Conservation (phyloP, 2,113 vertebrate genomes). For the Eublepharis macularius region DNA sequence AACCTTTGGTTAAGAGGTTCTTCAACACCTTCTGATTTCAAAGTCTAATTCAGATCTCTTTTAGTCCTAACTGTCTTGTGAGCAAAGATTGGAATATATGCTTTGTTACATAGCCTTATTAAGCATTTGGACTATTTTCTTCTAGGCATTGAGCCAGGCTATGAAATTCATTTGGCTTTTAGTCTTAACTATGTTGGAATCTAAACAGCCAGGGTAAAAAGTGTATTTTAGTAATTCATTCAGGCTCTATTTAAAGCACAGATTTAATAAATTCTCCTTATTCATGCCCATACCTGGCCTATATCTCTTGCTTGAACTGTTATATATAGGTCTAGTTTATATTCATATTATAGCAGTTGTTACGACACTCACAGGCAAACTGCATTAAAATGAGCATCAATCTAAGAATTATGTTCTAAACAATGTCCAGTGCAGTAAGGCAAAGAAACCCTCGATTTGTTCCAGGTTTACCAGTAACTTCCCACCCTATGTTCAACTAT, state of each 20-base stretch:
- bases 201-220: slow-evolving; percentile 67
- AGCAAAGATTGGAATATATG: slow-evolving; percentile 79
- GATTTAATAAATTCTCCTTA: slow-evolving; percentile 48
- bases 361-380: background rate
- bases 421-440: slow-evolving; percentile 30
- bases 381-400: slow-evolving; percentile 39
- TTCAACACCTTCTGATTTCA: slow-evolving; percentile 77
- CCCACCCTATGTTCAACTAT: slow-evolving; percentile 6
- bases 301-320: slow-evolving; percentile 38
- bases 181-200: slow-evolving; percentile 74
- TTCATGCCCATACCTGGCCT: slow-evolving; percentile 19
- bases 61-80: slow-evolving; percentile 78
- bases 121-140: slow-evolving; percentile 83
- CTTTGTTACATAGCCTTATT: slow-evolving; percentile 77
- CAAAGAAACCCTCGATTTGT: slow-evolving; percentile 13
- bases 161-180: slow-evolving; percentile 81
- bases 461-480: background rate
- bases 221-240: slow-evolving; percentile 61
- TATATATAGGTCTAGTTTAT: slow-evolving; percentile 37
- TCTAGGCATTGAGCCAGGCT: slow-evolving; percentile 79
- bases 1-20: slow-evolving; percentile 75
- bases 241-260: slow-evolving; percentile 30
- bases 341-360: slow-evolving; percentile 27
- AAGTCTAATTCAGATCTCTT: slow-evolving; percentile 80
- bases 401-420: slow-evolving; percentile 39